Base-by-base conservation (phyloP, 1,140 invertebrate species). In the Pissodes strobi region DNA sequence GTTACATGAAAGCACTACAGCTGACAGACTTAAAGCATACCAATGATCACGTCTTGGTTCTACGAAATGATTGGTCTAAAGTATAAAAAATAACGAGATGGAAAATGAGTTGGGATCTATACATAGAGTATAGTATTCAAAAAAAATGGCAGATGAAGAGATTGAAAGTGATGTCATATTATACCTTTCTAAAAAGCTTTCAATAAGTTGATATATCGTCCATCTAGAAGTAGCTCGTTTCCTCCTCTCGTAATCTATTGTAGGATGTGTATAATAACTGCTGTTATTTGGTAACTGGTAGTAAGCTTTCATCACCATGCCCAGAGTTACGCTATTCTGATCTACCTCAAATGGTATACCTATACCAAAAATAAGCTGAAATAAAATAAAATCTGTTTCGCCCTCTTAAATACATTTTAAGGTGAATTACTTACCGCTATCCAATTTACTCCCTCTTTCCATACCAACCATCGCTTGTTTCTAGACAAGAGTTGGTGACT, bases 191-290 rank as follows among this genome's bases (percentile, higher is more conserved):
- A 64, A 48, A 41, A 56, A 55, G 10, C 65, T 27, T 43, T 74
- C 70, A 19, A 79, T 58, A 15, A 72, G 52, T 25, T 69, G 58
- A 62, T 80, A 80, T 18, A 78, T 62, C 55, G 69, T 66, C 76
- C 75, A 78, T 55, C 78, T 48, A 2, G 71, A 64, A 10, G 64
- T 13, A 2, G 70, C 63, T 19, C 72, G 59, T 58, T 67, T 71
- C 41, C 65, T 69, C 22, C 72, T 51, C 2, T 39, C 60, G 18
- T 57, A 63, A 59, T 67, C 57, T 18, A 70, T 69, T 12, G 55
- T 58, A 4, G 75, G 75, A 43, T 68, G 52, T 6, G 67, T 71
- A 61, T 68, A 72, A 15, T 69, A 34, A 17, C 46, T 66, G 13
- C 62, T 59, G 51, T 78, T 78, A 30, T 67, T 72, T 18, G 76